A percentile compares a stretch with the other conserved stretches of the same genome.
Evolutionary conservation across 1,140 invertebrate genomes (phyloP).

Genomic region (Seison nebaliae): DNA sequence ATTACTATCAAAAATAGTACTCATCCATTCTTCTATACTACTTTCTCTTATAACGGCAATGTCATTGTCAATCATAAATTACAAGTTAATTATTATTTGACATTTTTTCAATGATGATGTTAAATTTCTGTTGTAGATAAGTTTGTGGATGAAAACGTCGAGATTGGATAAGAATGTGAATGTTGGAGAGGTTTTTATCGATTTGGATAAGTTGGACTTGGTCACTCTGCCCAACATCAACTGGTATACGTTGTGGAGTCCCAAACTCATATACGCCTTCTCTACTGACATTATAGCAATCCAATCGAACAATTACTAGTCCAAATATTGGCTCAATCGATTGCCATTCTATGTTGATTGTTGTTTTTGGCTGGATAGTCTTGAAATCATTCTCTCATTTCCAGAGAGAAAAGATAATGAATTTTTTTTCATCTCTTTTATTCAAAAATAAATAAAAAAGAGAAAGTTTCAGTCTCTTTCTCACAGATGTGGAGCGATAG

Average conservation of each 20-base stretch:
- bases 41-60: slow-evolving; percentile 52
- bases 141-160: slow-evolving; percentile 58
- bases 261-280: too few species aligned
- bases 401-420: too few species aligned
- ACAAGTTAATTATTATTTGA: slow-evolving; percentile 33
- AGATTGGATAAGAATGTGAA: slow-evolving; percentile 52
- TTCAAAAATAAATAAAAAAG: too few species aligned
- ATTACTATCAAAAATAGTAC: slow-evolving; percentile 45
- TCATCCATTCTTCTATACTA: slow-evolving; percentile 57
- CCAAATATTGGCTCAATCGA: too few species aligned
- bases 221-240: slow-evolving; percentile 42
- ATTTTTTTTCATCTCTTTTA: too few species aligned
- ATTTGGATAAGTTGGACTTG: slow-evolving; percentile 46
- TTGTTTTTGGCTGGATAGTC: too few species aligned
- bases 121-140: slow-evolving; percentile 25
- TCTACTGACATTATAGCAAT: too few species aligned
- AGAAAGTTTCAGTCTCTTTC: too few species aligned
- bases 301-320: too few species aligned
- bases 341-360: too few species aligned
- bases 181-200: slow-evolving; percentile 53
- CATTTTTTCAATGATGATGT: slow-evolving; percentile 1
- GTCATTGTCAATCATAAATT: slow-evolving; percentile 55
- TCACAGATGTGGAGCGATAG: too few species aligned
- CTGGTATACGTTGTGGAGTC: slow-evolving; percentile 70
- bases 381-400: too few species aligned